Percentiles rank a stretch among this genome's conserved stretches.
These are phyloP conservation scores for Pionites leucogaster DNA, from an alignment of 2,113 vertebrate genomes.

Conservation along the genomic window DNA sequence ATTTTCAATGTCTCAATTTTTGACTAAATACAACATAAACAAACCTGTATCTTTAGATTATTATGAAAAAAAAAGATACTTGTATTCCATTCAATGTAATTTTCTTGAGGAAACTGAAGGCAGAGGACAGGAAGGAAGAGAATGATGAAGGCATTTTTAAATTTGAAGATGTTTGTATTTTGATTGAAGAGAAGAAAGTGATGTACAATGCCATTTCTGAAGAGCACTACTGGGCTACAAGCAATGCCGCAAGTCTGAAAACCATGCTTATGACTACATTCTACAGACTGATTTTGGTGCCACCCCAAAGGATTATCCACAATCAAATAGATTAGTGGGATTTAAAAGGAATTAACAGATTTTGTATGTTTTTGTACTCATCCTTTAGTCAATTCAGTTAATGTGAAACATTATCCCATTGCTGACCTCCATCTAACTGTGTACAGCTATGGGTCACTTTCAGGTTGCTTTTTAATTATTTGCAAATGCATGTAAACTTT, in stretches of 20 bases:
- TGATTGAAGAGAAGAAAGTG: background rate
- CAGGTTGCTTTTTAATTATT: background rate
- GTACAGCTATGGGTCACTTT: background rate
- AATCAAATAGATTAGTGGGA: constrained; percentile 34
- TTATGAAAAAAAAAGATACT: background rate
- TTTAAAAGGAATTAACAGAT: constrained; percentile 57
- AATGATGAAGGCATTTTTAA: background rate
- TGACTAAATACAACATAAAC: background rate
- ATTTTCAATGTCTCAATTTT: background rate
- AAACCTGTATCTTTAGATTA: background rate
- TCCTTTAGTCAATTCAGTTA: constrained; percentile 38
- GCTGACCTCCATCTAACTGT: background rate
- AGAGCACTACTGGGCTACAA: background rate
- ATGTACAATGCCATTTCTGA: background rate
- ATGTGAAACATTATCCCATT: constrained; percentile 15
- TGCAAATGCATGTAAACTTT: background rate
- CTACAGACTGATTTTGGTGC: background rate
- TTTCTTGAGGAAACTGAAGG: background rate
- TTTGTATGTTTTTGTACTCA: constrained; percentile 36
- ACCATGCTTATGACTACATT: background rate
- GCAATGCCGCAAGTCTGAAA: background rate
- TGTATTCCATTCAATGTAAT: background rate
- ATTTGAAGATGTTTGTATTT: background rate
- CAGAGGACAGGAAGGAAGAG: background rate
- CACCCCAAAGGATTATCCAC: constrained; percentile 31